Evolutionary conservation across 2,113 vertebrate genomes (phyloP).

Genomic region (Urocynchramus pylzowi): DNA sequence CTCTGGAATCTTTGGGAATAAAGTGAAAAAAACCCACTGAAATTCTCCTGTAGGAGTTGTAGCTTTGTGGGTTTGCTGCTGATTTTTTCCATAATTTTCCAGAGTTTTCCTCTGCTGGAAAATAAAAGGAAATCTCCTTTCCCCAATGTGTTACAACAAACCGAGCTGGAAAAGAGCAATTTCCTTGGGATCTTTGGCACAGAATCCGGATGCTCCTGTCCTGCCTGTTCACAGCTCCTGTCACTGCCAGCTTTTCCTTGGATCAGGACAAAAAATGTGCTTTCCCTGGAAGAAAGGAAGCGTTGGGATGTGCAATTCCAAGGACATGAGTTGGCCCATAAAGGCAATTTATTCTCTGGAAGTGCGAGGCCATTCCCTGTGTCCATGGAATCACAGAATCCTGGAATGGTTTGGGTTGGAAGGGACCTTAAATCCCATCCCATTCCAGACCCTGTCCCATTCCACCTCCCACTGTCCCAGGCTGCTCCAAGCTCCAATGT

Average conservation of each 20-base stretch:
- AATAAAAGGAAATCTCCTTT: background rate
- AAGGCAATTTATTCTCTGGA: background rate
- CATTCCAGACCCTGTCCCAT: background rate
- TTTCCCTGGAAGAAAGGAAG: background rate
- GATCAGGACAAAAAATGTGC: background rate
- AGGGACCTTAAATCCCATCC: background rate
- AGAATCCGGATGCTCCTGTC: background rate
- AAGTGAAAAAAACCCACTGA: fast-evolving
- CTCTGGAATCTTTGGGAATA: background rate
- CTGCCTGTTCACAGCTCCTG: background rate
- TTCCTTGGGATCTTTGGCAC: background rate
- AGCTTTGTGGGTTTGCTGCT: background rate
- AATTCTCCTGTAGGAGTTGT: background rate
- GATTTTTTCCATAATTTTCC: background rate
- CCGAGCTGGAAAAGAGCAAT: background rate
- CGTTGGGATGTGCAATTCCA: fast-evolving
- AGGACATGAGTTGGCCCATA: fast-evolving
- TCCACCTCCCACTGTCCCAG: background rate
- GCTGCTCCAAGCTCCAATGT: background rate
- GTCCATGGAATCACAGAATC: background rate
- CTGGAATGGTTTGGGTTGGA: too few species aligned
- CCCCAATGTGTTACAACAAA: background rate
- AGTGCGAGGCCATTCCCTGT: background rate
- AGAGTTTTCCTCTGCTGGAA: background rate
- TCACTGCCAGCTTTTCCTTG: background rate